phyloP scores from a whole-genome alignment of 2,113 vertebrate genomes.

The Zosterops lateralis region DNA sequence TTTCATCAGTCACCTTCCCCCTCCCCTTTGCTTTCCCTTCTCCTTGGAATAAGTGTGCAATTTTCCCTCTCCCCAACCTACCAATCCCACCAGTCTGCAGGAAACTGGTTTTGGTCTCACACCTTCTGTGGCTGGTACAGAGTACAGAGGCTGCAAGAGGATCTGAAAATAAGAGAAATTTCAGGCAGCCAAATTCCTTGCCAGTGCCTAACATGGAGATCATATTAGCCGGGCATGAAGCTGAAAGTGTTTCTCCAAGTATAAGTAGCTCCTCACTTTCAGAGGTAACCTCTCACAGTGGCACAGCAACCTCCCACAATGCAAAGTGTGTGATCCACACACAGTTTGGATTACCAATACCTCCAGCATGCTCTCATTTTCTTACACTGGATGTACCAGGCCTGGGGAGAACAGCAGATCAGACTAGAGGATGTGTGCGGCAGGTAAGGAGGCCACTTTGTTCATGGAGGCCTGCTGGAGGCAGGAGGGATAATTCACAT shows the following conservation, averaged over 20 bases:
- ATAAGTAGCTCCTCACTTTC: background rate
- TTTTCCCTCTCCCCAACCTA: background rate
- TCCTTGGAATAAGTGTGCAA: background rate
- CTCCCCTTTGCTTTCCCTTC: background rate
- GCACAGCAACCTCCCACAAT: background rate
- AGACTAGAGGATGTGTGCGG: background rate
- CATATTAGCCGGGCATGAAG: fast-evolving
- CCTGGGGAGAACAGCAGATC: background rate
- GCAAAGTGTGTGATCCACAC: background rate
- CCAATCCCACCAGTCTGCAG: background rate
- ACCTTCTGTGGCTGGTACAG: background rate
- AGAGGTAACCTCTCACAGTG: background rate
- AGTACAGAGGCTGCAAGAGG: background rate
- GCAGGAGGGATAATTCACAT: background rate
- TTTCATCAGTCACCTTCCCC: background rate
- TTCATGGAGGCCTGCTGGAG: background rate
- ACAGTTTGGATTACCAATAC: background rate
- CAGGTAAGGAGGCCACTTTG: background rate
- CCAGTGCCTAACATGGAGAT: background rate
- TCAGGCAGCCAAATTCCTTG: background rate
- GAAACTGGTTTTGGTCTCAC: background rate
- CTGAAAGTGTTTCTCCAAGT: background rate
- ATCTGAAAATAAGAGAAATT: background rate
- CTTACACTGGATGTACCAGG: background rate
- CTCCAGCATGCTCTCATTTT: background rate